These are phyloP conservation scores for Diadegma fenestrale DNA, from an alignment of 2,888 invertebrate genomes.

Conservation along the genomic window DNA sequence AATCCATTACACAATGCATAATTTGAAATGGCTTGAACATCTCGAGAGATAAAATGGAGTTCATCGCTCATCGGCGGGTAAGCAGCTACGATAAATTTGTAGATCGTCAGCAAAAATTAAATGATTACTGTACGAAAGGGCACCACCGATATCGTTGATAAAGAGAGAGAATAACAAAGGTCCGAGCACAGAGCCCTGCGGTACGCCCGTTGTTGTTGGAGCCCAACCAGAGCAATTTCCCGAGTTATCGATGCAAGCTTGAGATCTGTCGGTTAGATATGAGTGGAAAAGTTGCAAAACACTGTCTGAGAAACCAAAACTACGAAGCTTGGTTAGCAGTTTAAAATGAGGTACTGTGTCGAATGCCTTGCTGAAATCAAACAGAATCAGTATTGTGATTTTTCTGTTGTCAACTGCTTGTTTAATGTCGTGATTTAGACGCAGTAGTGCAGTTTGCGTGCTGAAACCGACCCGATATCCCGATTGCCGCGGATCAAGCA, in stretches of 20 bases:
- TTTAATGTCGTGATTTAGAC: not conserved
- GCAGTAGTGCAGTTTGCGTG: conserved; percentile 7
- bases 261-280: conserved; percentile 1
- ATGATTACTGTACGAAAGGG: not conserved
- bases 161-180: conserved; percentile 19
- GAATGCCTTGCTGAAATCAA: conserved; percentile 2
- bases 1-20: conserved; percentile 4
- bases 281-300: not conserved
- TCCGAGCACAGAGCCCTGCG: conserved; percentile 37
- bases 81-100: conserved; percentile 26
- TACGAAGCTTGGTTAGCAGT: not conserved
- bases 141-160: conserved; percentile 28
- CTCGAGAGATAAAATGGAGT: not conserved
- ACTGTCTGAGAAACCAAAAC: not conserved
- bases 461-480: not conserved
- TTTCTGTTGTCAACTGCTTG: not conserved
- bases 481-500: not conserved
- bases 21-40: not conserved
- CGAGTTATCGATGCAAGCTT: conserved; percentile 5
- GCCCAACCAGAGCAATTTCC: not conserved
- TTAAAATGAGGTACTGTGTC: not conserved
- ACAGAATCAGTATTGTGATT: not conserved
- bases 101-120: conserved; percentile 44
- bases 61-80: not conserved
- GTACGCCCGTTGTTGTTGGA: not conserved